Evolutionary conservation across 1,140 invertebrate genomes (phyloP), one percentile per base, ranked within the genome.

Genomic region (Drosophila mauritiana): DNA sequence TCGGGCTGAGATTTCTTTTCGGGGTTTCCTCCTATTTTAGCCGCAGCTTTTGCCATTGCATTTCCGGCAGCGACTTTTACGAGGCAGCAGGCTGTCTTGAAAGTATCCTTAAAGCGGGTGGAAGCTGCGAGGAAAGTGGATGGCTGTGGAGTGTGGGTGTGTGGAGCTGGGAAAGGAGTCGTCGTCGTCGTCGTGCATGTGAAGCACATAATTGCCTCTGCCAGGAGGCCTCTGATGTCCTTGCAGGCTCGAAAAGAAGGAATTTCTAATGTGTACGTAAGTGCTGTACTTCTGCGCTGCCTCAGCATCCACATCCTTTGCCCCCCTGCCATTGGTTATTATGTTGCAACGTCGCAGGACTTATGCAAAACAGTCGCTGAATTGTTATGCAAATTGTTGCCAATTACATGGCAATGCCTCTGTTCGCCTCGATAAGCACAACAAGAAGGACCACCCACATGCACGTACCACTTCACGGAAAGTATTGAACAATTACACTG

Each of bases 321-420:
- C 43, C 43, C 39, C 42, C 49, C 34, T 5, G 27, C 61, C 37
- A 58, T 58, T 37, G 40, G 84, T 80, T 86, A 88, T 88, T 80
- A 89, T 89, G 84, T 89, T 89, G 83, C 85, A 83, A 68, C 70
- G 75, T 88, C 57, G 64, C 75, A 80, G 80, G 84, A 88, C 80
- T 88, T 89, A 89, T 89, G 84, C 84, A 89, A 89, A 89, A 89
- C 84, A 89, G 84, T 89, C 84, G 76, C 84, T 80, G 84, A 89
- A 89, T 89, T 89, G 84, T 89, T 89, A 89, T 89, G 84, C 84
- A 89, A 89, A 89, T 89, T 89, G 84, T 79, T 78, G 84, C 80
- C 84, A 89, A 89, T 89, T 89, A 89, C 85, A 89, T 80, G 68
- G 76, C 84, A 83, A 86, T 78, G 82, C 82, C 82, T 85, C 58